Percentiles rank a stretch among this genome's conserved stretches.
Evolutionary conservation across 2,797 vertebrate species (phyloP).

Genomic region (Oreonectes daqikongensis): DNA sequence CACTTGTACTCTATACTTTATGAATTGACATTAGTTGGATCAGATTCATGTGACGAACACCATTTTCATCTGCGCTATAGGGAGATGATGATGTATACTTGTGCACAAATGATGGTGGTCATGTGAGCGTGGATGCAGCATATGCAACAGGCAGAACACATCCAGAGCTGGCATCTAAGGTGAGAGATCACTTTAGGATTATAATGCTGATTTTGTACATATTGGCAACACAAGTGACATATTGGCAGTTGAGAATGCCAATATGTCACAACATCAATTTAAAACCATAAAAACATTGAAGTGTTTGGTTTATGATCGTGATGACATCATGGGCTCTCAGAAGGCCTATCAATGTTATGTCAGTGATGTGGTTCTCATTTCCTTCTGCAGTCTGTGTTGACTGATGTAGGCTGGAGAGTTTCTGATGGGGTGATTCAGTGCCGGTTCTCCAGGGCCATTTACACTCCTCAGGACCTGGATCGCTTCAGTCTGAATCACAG

Average conservation of each 20-base stretch:
- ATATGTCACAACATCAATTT: not conserved
- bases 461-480: conserved; percentile 65
- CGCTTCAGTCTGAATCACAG: conserved; percentile 78
- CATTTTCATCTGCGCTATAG: conserved; percentile 61
- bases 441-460: conserved; percentile 78
- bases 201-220: not conserved
- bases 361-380: not conserved
- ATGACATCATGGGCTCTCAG: not conserved
- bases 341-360: not conserved
- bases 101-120: conserved; percentile 74
- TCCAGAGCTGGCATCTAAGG: conserved; percentile 74
- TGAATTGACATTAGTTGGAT: not conserved
- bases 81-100: conserved; percentile 84
- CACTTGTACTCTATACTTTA: not conserved
- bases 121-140: conserved; percentile 68
- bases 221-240: not conserved
- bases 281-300: not conserved
- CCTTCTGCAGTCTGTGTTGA: conserved; percentile 71
- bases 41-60: conserved; percentile 5
- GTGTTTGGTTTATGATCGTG: not conserved
- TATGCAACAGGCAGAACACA: conserved; percentile 68
- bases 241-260: conserved; percentile 6
- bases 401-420: conserved; percentile 77
- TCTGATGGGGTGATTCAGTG: conserved; percentile 81
- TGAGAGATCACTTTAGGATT: conserved; percentile 49